Evolutionary conservation across 2,113 vertebrate genomes (phyloP).

Genomic region (Tragulus kanchil): DNA sequence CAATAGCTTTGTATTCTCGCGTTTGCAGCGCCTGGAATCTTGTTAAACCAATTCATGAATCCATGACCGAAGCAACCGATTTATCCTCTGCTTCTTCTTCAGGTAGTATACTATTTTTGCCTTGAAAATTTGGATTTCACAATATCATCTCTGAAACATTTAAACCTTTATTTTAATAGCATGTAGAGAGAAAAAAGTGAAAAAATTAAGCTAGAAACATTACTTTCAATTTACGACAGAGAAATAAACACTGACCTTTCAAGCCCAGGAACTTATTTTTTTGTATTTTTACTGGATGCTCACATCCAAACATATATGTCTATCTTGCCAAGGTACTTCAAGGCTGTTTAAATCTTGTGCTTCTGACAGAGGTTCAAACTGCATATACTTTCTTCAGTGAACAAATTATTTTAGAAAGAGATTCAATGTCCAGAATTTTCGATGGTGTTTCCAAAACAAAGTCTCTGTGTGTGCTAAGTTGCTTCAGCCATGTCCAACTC

Average conservation of each 20-base stretch:
- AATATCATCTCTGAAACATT: background rate
- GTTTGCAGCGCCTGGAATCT: background rate
- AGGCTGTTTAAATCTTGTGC: background rate
- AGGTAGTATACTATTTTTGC: background rate
- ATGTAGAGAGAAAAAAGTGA: background rate
- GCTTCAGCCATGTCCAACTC: background rate
- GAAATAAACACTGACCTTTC: background rate
- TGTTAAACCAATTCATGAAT: background rate
- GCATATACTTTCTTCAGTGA: background rate
- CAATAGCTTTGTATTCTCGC: background rate
- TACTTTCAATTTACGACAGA: background rate
- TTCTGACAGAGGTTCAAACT: background rate
- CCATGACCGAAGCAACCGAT: background rate
- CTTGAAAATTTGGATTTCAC: background rate
- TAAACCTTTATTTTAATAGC: background rate
- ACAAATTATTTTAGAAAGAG: background rate
- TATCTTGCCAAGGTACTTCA: background rate
- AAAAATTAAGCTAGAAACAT: background rate
- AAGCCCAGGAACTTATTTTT: background rate
- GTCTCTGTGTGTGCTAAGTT: background rate
- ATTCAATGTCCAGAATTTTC: background rate
- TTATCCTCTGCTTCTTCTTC: background rate
- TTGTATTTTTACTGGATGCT: background rate
- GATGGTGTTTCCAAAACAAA: background rate
- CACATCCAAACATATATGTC: background rate